These are phyloP conservation scores for Nephrocerus scutellatus DNA, from an alignment of 2,888 invertebrate species.

Conservation along the genomic window DNA sequence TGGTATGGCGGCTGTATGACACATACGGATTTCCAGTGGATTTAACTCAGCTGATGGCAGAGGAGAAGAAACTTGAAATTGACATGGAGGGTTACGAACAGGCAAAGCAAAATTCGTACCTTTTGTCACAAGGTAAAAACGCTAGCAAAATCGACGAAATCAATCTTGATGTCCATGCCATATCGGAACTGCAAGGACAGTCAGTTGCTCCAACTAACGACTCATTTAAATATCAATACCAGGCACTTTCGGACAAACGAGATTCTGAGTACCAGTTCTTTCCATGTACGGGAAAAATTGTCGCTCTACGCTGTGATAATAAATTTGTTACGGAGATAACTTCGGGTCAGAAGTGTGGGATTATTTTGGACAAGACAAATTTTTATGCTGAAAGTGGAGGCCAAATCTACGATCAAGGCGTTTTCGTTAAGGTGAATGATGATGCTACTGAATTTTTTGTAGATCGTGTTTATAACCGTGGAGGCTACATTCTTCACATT, in stretches of 20 bases:
- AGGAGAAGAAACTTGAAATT: conserved; percentile 83
- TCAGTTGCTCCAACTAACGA: conserved; percentile 81
- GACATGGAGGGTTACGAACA: conserved; percentile 90
- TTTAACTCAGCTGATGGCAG: conserved; percentile 94
- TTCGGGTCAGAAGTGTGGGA: conserved; percentile 83
- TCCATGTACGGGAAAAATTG: conserved; percentile 65
- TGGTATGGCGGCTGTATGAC: conserved; percentile 97
- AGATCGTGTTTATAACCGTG: conserved; percentile 88
- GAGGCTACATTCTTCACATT: conserved; percentile 90
- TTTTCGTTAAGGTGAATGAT: conserved; percentile 72
- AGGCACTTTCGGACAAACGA: conserved; percentile 55
- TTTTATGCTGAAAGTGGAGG: conserved; percentile 99
- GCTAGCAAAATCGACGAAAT: conserved; percentile 74
- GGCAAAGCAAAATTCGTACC: conserved; percentile 80
- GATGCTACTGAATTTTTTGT: conserved; percentile 87
- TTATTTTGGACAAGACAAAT: conserved; percentile 83
- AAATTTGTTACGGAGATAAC: conserved; percentile 76
- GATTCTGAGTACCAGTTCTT: conserved; percentile 72
- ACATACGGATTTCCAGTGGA: conserved; percentile 99
- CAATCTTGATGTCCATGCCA: conserved; percentile 90
- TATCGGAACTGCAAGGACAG: conserved; percentile 77
- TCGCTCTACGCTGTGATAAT: conserved; percentile 74
- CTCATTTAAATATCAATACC: conserved; percentile 84
- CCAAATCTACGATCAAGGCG: conserved; percentile 95
- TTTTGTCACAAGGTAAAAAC: conserved; percentile 81